Evolutionary conservation across 2,797 vertebrate genomes (phyloP).

Genomic region (Danio jaintianensis): DNA sequence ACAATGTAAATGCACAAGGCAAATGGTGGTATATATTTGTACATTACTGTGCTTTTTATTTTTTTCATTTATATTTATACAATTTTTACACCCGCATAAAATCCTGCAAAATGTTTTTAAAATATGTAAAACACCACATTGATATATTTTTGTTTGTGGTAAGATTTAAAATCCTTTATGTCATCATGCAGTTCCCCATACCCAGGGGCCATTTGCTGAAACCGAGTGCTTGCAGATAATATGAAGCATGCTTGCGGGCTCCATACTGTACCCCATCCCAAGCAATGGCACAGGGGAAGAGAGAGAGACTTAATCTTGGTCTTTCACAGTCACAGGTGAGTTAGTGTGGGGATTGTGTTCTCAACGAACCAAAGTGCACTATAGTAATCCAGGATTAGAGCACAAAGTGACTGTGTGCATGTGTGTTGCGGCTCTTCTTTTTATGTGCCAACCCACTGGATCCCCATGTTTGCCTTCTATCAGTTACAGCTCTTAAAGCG

Average conservation of each 20-base stretch:
- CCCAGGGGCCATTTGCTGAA: neutral
- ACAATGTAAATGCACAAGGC: no score
- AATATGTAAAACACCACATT: neutral
- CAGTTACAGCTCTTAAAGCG: conserved; percentile 47
- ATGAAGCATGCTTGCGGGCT: conserved; percentile 16
- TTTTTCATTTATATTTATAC: no score
- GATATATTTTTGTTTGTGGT: conserved; percentile 2
- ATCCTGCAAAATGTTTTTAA: no score
- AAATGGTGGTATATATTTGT: no score
- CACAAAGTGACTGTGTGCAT: conserved; percentile 46
- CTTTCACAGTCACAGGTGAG: conserved; percentile 45
- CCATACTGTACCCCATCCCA: conserved; percentile 50
- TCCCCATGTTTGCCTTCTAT: conserved; percentile 60
- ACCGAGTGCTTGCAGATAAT: neutral
- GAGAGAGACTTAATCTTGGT: conserved; percentile 24
- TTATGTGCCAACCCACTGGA: conserved; percentile 32
- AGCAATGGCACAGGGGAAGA: neutral
- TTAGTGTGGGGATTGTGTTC: conserved; percentile 40
- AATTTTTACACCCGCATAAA: no score
- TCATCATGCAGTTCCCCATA: neutral
- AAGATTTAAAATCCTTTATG: neutral
- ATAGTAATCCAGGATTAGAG: conserved; percentile 61
- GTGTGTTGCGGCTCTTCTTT: conserved; percentile 48
- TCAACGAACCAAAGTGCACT: conserved; percentile 54
- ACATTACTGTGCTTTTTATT: no score